Conservation (phyloP, 2,888 invertebrate species). For the Dynastes hyllus region DNA sequence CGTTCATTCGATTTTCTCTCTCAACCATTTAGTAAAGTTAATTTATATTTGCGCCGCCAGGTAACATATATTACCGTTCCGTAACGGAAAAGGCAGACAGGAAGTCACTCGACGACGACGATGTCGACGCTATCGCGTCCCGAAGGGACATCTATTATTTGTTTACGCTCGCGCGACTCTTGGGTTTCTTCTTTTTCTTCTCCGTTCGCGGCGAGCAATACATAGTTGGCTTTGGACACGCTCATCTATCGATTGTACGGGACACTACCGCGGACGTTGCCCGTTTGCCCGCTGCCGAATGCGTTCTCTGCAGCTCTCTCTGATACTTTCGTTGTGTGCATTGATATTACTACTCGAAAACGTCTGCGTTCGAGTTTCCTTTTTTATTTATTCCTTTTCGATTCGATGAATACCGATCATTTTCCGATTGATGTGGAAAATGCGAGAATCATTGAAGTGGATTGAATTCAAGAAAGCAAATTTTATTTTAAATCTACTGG, state of each 20-base stretch:
- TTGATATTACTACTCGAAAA: too few species aligned
- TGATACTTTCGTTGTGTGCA: too few species aligned
- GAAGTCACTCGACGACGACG: constrained; percentile 25
- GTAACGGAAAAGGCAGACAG: constrained; percentile 26
- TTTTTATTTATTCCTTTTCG: too few species aligned
- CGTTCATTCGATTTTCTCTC: neutral
- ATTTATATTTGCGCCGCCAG: neutral
- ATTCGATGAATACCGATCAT: too few species aligned
- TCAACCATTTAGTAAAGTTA: constrained; percentile 4
- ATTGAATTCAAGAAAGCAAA: too few species aligned
- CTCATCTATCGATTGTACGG: constrained; percentile 23
- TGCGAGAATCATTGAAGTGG: too few species aligned
- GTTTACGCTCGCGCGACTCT: constrained; percentile 2
- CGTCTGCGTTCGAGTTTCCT: too few species aligned
- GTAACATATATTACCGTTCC: constrained; percentile 12
- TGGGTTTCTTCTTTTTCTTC: neutral
- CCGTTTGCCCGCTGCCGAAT: neutral
- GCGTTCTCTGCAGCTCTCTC: too few species aligned
- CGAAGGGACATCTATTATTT: constrained; percentile 19
- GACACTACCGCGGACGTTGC: neutral
- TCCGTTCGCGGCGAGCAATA: constrained; percentile 1
- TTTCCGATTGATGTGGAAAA: too few species aligned
- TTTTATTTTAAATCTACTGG: too few species aligned
- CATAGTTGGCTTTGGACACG: neutral
- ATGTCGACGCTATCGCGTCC: constrained; percentile 29